Conservation (phyloP, 2,113 vertebrate genomes). For the Grammomys dolichurus region DNA sequence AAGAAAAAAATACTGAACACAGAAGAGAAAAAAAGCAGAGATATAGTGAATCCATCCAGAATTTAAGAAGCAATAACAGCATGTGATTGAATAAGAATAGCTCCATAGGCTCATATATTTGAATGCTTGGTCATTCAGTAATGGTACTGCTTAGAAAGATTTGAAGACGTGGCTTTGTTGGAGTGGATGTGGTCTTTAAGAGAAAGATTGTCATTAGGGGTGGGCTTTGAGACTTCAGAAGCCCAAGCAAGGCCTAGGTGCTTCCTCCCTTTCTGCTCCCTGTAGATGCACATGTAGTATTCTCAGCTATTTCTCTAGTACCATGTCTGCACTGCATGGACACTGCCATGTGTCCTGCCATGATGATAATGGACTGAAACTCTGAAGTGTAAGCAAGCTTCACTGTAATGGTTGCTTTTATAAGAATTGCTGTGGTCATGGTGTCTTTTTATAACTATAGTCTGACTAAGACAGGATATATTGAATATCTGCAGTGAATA, state of each 20-base stretch:
- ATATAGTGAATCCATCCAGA: background rate
- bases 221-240: background rate
- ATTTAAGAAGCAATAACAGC: background rate
- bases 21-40: background rate
- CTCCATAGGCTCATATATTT: background rate
- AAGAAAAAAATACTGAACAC: background rate
- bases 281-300: background rate
- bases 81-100: background rate
- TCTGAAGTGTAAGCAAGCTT: background rate
- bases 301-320: background rate
- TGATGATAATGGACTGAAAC: background rate
- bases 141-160: background rate
- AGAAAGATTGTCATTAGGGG: background rate
- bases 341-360: background rate
- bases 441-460: background rate
- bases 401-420: background rate
- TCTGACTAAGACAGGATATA: background rate
- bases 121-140: background rate
- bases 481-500: background rate
- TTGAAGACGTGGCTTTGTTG: background rate
- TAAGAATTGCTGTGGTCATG: background rate
- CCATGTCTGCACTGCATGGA: background rate
- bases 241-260: background rate
- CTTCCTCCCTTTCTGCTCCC: background rate
- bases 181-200: background rate